Conservation (phyloP, 2,888 invertebrate genomes). For the Sminthurides aquaticus region DNA sequence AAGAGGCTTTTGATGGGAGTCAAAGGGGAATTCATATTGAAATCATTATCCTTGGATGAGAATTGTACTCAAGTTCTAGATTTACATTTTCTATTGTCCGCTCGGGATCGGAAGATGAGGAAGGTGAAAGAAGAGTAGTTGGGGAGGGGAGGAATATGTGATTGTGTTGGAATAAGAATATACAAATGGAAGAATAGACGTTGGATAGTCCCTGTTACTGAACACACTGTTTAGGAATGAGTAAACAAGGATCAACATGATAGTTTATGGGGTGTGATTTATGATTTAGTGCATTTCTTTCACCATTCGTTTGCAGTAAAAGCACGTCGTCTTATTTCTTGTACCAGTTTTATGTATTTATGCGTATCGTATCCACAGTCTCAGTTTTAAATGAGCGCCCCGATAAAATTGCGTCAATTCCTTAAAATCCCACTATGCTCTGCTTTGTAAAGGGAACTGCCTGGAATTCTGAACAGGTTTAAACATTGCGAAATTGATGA, state of each 20-base stretch:
- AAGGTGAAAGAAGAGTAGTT: neutral
- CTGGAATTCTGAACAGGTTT: no score
- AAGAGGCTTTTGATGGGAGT: neutral
- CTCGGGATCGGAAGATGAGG: neutral
- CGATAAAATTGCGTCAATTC: no score
- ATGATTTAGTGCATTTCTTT: neutral
- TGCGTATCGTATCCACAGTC: no score
- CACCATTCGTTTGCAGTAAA: no score
- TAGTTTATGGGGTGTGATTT: neutral
- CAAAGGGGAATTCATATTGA: neutral
- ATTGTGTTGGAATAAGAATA: neutral
- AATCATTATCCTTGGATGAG: slow-evolving; percentile 7
- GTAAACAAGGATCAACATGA: slow-evolving; percentile 8
- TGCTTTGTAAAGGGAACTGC: no score
- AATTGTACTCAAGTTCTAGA: slow-evolving; percentile 2
- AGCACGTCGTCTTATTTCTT: no score
- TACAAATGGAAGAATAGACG: neutral
- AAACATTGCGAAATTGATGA: no score
- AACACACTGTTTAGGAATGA: neutral
- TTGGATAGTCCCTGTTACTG: neutral
- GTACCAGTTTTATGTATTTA: no score
- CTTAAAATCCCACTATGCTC: no score
- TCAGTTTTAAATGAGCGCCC: no score
- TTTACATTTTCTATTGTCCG: slow-evolving; percentile 2
- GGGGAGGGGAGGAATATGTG: no score